Conservation (phyloP, 2,888 invertebrate genomes). For the Heliconius hortense region DNA sequence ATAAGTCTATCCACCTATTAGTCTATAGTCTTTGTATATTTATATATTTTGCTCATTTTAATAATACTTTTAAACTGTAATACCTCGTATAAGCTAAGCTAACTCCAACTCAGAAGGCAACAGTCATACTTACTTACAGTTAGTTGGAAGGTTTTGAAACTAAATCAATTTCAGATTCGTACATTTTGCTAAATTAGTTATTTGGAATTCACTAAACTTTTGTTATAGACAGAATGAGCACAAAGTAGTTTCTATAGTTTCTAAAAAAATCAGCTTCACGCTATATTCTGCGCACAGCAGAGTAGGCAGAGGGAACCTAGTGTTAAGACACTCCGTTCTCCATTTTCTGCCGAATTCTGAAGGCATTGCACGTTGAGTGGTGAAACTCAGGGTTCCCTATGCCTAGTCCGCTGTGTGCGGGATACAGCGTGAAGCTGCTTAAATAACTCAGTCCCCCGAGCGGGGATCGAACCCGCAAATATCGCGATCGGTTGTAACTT, state of each 20-base stretch:
- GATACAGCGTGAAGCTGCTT: too few relatives aligned
- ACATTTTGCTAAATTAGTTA: background rate
- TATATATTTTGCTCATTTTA: background rate
- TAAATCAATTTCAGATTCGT: conserved; percentile 12
- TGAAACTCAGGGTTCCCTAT: too few relatives aligned
- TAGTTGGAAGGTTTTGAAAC: background rate
- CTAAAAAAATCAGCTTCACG: background rate
- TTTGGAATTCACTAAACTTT: conserved; percentile 3
- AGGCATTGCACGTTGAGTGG: too few relatives aligned
- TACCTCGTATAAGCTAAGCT: background rate
- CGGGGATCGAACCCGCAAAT: background rate
- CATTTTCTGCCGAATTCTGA: too few relatives aligned
- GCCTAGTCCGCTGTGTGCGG: too few relatives aligned
- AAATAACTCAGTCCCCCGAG: background rate
- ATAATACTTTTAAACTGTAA: background rate
- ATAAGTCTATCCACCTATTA: too few relatives aligned
- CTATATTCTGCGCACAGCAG: too few relatives aligned
- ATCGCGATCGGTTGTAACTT: background rate
- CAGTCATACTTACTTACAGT: background rate
- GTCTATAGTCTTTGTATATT: too few relatives aligned
- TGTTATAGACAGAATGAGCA: conserved; percentile 4
- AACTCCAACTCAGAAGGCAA: background rate
- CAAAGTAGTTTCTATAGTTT: conserved; percentile 2
- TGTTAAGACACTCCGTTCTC: too few relatives aligned
- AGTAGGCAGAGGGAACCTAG: too few relatives aligned